phyloP scores from a whole-genome alignment of 2,888 invertebrate species.

The Agapostemon virescens region DNA sequence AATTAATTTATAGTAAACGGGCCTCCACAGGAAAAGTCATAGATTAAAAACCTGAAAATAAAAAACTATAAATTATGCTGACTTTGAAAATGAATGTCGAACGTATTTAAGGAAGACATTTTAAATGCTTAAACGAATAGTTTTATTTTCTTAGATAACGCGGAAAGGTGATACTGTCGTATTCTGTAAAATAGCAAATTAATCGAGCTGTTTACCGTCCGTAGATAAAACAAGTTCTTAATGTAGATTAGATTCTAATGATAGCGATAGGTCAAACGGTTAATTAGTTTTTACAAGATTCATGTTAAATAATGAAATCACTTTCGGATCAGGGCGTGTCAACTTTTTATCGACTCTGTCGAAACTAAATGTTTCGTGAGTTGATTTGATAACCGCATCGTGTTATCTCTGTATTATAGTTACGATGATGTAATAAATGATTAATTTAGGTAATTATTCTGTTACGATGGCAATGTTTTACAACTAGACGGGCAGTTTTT shows the following conservation, averaged over 20 bases:
- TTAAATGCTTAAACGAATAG: neutral
- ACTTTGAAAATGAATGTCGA: too few relatives aligned
- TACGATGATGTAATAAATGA: too few relatives aligned
- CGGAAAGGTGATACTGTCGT: neutral
- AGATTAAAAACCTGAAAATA: too few relatives aligned
- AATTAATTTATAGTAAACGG: too few relatives aligned
- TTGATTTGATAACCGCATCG: too few relatives aligned
- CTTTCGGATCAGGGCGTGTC: neutral
- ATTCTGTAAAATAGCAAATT: neutral
- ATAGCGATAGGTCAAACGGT: neutral
- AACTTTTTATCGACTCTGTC: neutral
- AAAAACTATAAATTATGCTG: too few relatives aligned
- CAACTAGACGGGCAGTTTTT: too few relatives aligned
- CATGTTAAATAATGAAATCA: neutral
- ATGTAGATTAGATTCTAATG: neutral
- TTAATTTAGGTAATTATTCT: too few relatives aligned
- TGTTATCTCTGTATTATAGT: too few relatives aligned
- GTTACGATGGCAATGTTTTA: too few relatives aligned
- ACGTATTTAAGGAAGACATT: too few relatives aligned
- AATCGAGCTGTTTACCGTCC: neutral
- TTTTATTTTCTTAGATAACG: neutral
- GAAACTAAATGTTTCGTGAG: neutral
- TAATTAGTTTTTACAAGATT: neutral
- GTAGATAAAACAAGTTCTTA: neutral
- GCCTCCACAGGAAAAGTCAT: too few relatives aligned